Evolutionary conservation across 1,140 invertebrate genomes (phyloP), one percentile per base, ranked within the genome.

Genomic region (Orius insidiosus): DNA sequence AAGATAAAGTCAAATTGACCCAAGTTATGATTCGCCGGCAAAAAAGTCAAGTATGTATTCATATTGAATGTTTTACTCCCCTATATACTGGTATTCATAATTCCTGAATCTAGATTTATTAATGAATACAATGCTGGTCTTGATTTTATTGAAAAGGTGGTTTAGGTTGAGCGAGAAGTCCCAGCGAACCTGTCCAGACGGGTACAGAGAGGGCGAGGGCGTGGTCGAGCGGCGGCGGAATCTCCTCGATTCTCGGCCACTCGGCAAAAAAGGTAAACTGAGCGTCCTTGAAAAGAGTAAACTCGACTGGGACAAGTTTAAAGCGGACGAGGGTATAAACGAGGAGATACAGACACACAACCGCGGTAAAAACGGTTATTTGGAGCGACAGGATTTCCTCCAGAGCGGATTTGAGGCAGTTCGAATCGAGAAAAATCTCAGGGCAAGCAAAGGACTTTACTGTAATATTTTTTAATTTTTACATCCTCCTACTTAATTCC

Each of bases 231-330:
- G 45, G 45, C 6, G 68, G 70, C 18, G 79, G 80, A 3, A 63
- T 85, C 2, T 70, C 76, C 9, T 72, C 72, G 32, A 58, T 87
- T 35, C 58, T 85, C 2, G 74, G 73, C 50, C 73, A 55, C 56
- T 86, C 11, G 75, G 74, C 6, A 86, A 83, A 59, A 85, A 82
- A 58, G 67, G 72, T 34, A 85, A 85, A 67, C 63, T 87, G 16
- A 83, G 75, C 36, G 84, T 82, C 2, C 59, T 89, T 57, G 85
- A 92, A 62, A 94, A 94, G 61, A 83, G 87, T 0, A 87, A 92
- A 60, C 61, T 89, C 9, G 89, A 96, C 61, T 96, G 90, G 90
- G 75, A 85, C 44, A 69, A 65, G 18, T 94, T 84, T 60, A 96
- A 94, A 62, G 72, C 76, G 52, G 68, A 80, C 47, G 77, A 94